Evolutionary conservation across 2,113 vertebrate species (phyloP).

Genomic region (Electrona antarctica): DNA sequence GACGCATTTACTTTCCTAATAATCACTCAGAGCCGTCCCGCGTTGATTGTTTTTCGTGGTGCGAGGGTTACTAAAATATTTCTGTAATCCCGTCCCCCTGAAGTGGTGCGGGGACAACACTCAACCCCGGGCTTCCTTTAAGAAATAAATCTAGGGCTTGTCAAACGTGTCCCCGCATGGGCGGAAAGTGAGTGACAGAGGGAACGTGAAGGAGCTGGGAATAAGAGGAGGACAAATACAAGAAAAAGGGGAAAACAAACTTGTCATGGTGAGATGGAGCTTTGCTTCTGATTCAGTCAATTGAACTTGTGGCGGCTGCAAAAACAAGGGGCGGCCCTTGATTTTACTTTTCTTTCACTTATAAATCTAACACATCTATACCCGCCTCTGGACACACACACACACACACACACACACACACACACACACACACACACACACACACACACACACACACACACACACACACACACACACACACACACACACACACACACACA

Average conservation of each 20-base stretch:
- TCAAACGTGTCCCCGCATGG: constrained; percentile 35
- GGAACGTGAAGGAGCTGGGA: constrained; percentile 17
- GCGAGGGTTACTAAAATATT: constrained; percentile 73
- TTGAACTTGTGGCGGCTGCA: constrained; percentile 44
- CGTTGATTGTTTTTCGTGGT: constrained; percentile 73
- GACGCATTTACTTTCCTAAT: constrained; percentile 67
- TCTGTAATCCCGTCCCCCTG: constrained; percentile 66
- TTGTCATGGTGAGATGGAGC: constrained; percentile 39
- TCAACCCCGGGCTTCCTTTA: constrained; percentile 42
- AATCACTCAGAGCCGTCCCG: constrained; percentile 53
- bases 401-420: too few relatives aligned
- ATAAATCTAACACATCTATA: constrained; percentile 45
- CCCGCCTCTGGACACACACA: too few relatives aligned
- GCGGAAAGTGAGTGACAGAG: constrained; percentile 6
- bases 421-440: too few relatives aligned
- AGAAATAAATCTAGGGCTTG: constrained; percentile 63
- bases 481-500: constrained; percentile 1
- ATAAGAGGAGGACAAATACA: not conserved
- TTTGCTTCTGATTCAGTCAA: constrained; percentile 43
- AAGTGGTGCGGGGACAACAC: constrained; percentile 44
- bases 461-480: not conserved
- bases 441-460: too few relatives aligned
- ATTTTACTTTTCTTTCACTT: constrained; percentile 42
- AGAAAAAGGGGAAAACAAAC: constrained; percentile 8
- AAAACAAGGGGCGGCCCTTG: constrained; percentile 48